These are phyloP conservation scores for Dromas ardeola DNA, from an alignment of 2,113 vertebrate species.

Conservation along the genomic window DNA sequence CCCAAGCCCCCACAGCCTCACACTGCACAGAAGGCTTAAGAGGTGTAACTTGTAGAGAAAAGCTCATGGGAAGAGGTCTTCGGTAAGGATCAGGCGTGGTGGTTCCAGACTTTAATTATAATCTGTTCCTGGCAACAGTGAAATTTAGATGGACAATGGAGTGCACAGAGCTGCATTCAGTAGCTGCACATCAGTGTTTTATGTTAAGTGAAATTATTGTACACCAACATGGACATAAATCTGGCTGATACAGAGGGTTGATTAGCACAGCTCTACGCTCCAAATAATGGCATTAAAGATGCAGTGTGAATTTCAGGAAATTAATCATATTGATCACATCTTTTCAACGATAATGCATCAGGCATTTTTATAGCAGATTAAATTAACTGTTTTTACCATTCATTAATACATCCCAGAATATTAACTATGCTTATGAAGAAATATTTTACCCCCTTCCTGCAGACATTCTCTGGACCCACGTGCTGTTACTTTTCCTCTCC, in stretches of 20 bases:
- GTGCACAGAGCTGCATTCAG: neutral
- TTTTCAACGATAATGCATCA: neutral
- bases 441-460: neutral
- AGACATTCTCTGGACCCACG: neutral
- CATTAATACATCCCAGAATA: neutral
- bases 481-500: neutral
- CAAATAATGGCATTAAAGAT: neutral
- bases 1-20: neutral
- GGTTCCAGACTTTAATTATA: neutral
- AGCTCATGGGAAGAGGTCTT: neutral
- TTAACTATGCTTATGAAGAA: neutral
- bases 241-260: neutral
- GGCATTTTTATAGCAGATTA: neutral
- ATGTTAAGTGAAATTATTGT: neutral
- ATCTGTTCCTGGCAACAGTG: neutral
- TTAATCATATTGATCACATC: neutral
- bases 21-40: neutral
- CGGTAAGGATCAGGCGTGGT: neutral
- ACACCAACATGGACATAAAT: neutral
- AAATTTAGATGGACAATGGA: neutral
- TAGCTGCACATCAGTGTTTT: neutral
- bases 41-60: neutral
- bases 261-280: neutral
- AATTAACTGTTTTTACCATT: neutral
- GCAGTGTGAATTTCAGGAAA: neutral